Percentiles rank a stretch among this genome's conserved stretches.
Evolutionary conservation across 2,113 vertebrate species (phyloP).

Genomic region (Melospiza georgiana): DNA sequence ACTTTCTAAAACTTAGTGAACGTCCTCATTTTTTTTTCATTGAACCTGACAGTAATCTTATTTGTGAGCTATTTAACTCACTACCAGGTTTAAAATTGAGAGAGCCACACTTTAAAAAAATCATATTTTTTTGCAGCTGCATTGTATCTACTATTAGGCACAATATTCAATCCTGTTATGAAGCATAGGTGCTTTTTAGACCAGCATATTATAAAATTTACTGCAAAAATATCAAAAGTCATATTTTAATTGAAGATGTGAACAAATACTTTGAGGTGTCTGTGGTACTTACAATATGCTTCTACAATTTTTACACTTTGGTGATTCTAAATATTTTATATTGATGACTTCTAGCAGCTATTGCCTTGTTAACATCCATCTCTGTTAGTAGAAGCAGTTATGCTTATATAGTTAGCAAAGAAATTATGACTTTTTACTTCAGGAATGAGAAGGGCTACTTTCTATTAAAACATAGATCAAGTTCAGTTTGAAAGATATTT

Average conservation of each 20-base stretch:
- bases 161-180: not conserved
- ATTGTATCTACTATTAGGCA: not conserved
- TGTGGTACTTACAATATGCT: not conserved
- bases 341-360: not conserved
- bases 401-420: conserved; percentile 23
- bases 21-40: not conserved
- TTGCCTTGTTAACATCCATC: not conserved
- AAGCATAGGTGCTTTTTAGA: not conserved
- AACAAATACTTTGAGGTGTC: not conserved
- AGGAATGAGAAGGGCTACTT: conserved; percentile 30
- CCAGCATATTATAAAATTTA: not conserved
- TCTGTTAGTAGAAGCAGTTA: not conserved
- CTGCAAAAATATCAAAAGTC: not conserved
- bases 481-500: conserved; percentile 58
- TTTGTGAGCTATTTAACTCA: not conserved
- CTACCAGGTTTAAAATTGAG: not conserved
- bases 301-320: not conserved
- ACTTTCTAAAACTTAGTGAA: not conserved
- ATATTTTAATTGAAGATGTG: not conserved
- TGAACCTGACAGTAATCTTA: not conserved
- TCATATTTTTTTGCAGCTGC: not conserved
- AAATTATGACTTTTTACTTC: conserved; percentile 20
- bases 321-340: not conserved
- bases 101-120: not conserved
- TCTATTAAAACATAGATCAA: conserved; percentile 35